phyloP scores from a whole-genome alignment of 2,888 invertebrate genomes.

The Ormyrus pomaceus region DNA sequence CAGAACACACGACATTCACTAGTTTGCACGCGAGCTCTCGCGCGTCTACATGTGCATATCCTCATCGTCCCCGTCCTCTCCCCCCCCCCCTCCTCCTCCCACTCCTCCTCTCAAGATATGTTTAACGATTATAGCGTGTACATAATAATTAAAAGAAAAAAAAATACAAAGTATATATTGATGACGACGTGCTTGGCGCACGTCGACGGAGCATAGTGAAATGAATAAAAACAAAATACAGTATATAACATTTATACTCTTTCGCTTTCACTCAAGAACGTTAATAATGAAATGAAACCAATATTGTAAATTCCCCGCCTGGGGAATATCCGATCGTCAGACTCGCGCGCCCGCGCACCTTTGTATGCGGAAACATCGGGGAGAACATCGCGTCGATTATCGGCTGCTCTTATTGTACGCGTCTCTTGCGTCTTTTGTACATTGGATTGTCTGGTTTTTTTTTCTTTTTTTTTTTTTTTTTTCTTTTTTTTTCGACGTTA shows the following conservation, averaged over 20 bases:
- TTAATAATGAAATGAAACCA: not conserved
- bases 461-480: too few relatives aligned
- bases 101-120: constrained; percentile 15
- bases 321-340: not conserved
- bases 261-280: constrained; percentile 26
- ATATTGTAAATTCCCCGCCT: not conserved
- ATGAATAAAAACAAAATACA: not conserved
- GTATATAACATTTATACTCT: constrained; percentile 37
- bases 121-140: constrained; percentile 48
- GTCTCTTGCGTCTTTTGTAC: too few relatives aligned
- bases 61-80: not conserved
- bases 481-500: too few relatives aligned
- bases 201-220: constrained; percentile 1
- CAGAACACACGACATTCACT: too few relatives aligned
- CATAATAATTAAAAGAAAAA: constrained; percentile 30
- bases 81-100: not conserved
- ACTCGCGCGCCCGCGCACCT: not conserved
- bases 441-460: too few relatives aligned
- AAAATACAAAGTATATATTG: constrained; percentile 32
- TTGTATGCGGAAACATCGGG: not conserved
- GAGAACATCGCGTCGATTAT: not conserved
- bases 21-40: not conserved
- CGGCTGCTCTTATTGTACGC: too few relatives aligned
- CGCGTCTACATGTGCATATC: constrained; percentile 38
- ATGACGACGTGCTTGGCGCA: not conserved